A percentile compares a stretch with the other conserved stretches of the same genome.
Evolutionary conservation across 1,140 invertebrate genomes (phyloP).

Genomic region (Chelonus insularis): DNA sequence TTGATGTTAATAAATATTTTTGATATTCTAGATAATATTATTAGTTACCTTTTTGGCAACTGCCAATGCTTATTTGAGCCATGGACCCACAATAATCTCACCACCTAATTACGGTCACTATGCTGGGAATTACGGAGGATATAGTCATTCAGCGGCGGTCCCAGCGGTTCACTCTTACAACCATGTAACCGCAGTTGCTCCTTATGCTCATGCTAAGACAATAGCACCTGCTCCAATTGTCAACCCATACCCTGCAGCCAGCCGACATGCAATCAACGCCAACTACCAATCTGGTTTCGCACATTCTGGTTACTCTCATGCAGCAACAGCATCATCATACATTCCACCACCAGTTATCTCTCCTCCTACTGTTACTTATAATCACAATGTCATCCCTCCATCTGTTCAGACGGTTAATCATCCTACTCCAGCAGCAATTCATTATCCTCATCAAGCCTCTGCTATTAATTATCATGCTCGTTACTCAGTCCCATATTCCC

Average conservation of each 20-base stretch:
- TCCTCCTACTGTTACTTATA: constrained; percentile 12
- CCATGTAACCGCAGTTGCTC: not conserved
- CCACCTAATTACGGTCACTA: not conserved
- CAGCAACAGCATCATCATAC: not conserved
- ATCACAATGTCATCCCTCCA: constrained; percentile 8
- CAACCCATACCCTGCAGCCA: not conserved
- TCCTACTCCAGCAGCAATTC: no score
- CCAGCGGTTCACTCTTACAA: not conserved
- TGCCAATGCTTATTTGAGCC: constrained; percentile 2
- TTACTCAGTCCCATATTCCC: not conserved
- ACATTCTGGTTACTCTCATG: not conserved
- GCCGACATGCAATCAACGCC: not conserved
- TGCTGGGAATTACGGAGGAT: not conserved
- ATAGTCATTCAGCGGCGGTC: not conserved
- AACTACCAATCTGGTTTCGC: not conserved
- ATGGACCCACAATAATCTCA: not conserved
- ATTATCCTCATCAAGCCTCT: not conserved
- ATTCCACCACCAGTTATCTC: constrained; percentile 2
- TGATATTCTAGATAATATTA: not conserved
- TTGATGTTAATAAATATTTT: constrained; percentile 4
- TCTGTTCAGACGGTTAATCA: constrained; percentile 5
- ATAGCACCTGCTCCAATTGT: not conserved
- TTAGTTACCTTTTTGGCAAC: not conserved
- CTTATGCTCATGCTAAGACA: not conserved
- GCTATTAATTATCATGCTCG: not conserved